Conservation (phyloP, 2,888 invertebrate species). For the Metacarcinus magister region DNA sequence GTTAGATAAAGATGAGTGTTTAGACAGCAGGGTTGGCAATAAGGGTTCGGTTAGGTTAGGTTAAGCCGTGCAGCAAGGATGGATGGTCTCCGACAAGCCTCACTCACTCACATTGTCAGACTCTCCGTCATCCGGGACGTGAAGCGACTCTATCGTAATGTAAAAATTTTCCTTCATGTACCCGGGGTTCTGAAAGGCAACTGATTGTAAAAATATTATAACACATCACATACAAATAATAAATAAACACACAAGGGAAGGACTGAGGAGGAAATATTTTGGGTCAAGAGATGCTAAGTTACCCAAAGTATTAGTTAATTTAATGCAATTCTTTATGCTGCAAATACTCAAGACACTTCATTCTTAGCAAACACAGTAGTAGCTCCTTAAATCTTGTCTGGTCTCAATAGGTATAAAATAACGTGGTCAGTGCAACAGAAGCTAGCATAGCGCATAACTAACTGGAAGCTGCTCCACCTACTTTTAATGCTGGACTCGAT, state of each 20-base stretch:
- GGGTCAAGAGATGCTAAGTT: background rate
- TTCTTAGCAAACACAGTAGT: background rate
- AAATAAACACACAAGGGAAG: background rate
- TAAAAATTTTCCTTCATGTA: conserved; percentile 88
- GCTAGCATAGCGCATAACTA: no score
- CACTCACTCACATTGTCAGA: conserved; percentile 84
- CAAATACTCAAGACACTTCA: background rate
- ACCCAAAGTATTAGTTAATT: background rate
- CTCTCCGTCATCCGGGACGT: conserved; percentile 86
- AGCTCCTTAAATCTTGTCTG: background rate
- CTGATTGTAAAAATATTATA: conserved; percentile 62
- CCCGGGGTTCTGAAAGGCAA: conserved; percentile 90
- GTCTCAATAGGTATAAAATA: no score
- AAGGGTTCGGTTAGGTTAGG: background rate
- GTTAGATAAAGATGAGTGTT: background rate
- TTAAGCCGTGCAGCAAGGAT: background rate
- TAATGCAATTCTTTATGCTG: background rate
- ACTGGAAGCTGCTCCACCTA: no score
- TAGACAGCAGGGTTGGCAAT: background rate
- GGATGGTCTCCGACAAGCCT: background rate
- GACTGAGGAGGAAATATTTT: background rate
- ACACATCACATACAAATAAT: conserved; percentile 2
- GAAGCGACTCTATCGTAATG: conserved; percentile 87
- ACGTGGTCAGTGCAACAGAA: no score
- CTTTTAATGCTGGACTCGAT: no score